Conservation (phyloP, 2,113 vertebrate species). For the Scatophagus argus region DNA sequence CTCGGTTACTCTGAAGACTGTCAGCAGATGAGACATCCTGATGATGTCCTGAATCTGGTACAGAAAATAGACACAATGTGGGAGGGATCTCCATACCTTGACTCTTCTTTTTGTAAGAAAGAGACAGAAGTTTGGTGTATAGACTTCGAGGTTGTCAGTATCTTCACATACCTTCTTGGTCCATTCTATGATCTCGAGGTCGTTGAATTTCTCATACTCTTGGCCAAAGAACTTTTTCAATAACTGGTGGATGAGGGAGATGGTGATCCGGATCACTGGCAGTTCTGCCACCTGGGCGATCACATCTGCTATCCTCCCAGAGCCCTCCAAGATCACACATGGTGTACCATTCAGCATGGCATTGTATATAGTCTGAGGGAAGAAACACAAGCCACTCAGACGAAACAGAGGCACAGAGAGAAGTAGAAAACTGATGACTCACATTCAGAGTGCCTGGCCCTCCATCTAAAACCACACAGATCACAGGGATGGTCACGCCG, state of each 20-base stretch:
- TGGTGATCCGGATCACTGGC: conserved; percentile 84
- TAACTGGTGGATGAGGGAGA: conserved; percentile 86
- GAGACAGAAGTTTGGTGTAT: not conserved
- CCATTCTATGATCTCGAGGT: conserved; percentile 87
- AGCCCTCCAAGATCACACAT: conserved; percentile 94
- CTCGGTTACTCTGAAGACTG: conserved; percentile 89
- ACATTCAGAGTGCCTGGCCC: conserved; percentile 94
- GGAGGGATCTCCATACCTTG: too few relatives aligned
- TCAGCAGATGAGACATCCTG: conserved; percentile 88
- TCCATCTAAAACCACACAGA: conserved; percentile 95
- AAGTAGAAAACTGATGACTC: conserved; percentile 70
- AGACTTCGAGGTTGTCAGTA: not conserved
- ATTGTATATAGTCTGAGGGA: conserved; percentile 90
- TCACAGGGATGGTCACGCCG: conserved; percentile 91
- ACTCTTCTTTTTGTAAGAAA: not conserved
- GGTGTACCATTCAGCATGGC: conserved; percentile 91
- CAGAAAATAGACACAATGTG: not conserved
- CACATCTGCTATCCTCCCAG: conserved; percentile 93
- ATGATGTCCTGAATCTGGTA: conserved; percentile 95
- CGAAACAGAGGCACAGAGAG: not conserved
- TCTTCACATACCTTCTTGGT: conserved; percentile 90
- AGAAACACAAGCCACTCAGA: conserved; percentile 19
- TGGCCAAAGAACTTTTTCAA: conserved; percentile 86
- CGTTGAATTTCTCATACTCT: conserved; percentile 85
- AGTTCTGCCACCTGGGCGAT: conserved; percentile 89